phyloP scores from a whole-genome alignment of 2,113 vertebrate genomes.

The Zeus faber region DNA sequence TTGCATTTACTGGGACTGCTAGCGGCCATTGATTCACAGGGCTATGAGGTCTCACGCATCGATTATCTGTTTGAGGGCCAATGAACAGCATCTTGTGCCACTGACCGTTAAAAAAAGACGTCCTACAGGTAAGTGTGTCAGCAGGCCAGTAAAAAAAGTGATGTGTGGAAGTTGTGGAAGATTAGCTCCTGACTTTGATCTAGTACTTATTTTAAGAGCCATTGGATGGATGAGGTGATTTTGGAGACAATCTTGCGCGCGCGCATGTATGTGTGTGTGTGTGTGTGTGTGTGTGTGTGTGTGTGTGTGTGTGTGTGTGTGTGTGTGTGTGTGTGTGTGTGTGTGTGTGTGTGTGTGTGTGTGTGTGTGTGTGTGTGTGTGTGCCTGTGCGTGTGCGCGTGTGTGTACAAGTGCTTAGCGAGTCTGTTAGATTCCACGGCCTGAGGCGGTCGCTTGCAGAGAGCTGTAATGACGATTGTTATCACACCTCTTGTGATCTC shows the following conservation, averaged over 20 bases:
- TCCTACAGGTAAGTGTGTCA: conserved; percentile 22
- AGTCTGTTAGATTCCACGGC: neutral
- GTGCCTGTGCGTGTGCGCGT: neutral
- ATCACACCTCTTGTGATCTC: no score
- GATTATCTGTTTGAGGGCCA: no score
- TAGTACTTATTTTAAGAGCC: neutral
- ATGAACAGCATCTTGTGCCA: no score
- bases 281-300: neutral
- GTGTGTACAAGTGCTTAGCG: neutral
- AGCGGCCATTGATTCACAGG: no score
- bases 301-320: neutral
- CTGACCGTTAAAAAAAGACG: no score
- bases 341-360: conserved; percentile 1
- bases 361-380: conserved; percentile 1
- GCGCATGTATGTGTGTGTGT: neutral
- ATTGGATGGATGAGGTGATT: neutral
- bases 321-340: neutral
- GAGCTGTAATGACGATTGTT: neutral
- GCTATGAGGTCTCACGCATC: no score
- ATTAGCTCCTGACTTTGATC: no score
- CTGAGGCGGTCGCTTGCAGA: neutral
- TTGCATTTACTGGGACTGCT: no score
- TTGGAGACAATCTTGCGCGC: neutral
- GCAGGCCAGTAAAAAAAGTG: conserved; percentile 1
- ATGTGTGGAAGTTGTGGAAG: neutral